A percentile compares a stretch with the other conserved stretches of the same genome.
phyloP scores from a whole-genome alignment of 2,888 invertebrate species.

The Tetragonula carbonaria region DNA sequence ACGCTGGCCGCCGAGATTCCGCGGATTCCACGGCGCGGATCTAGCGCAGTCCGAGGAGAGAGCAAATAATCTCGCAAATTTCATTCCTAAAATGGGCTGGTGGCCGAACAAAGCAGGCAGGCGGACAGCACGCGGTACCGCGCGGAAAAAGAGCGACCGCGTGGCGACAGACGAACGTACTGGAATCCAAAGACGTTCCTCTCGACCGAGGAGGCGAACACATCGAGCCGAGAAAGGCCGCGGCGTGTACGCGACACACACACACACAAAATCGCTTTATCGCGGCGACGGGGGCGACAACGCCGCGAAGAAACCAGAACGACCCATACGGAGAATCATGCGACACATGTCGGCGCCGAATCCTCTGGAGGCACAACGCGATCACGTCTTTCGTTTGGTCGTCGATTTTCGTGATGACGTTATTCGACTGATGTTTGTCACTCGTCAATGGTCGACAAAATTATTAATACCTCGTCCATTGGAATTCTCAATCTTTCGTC shows the following conservation, averaged over 20 bases:
- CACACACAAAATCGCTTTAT: slow-evolving; percentile 37
- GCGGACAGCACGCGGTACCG: slow-evolving; percentile 1
- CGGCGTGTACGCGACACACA: slow-evolving; percentile 9
- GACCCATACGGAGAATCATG: slow-evolving; percentile 17
- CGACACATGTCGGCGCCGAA: slow-evolving; percentile 3
- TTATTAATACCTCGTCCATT: too few relatives aligned
- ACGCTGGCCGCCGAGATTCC: slow-evolving; percentile 55
- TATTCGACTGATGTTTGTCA: too few relatives aligned
- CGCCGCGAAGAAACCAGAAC: slow-evolving; percentile 46
- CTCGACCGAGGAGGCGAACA: neutral
- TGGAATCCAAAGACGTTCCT: slow-evolving; percentile 52
- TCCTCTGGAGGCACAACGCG: neutral
- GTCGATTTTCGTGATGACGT: neutral
- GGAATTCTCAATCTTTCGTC: too few relatives aligned
- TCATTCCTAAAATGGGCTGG: slow-evolving; percentile 74
- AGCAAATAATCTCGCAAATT: slow-evolving; percentile 69
- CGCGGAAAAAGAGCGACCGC: slow-evolving; percentile 34
- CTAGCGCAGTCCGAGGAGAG: slow-evolving; percentile 48
- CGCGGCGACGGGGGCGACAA: slow-evolving; percentile 26
- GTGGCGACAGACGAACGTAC: slow-evolving; percentile 49
- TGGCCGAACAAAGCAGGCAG: slow-evolving; percentile 21
- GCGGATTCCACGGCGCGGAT: slow-evolving; percentile 54
- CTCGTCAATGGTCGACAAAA: too few relatives aligned
- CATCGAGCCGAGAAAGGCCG: neutral
- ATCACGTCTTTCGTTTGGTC: neutral